These are phyloP conservation scores for Antheraea yamamai DNA, from an alignment of 2,888 invertebrate species.

Conservation along the genomic window DNA sequence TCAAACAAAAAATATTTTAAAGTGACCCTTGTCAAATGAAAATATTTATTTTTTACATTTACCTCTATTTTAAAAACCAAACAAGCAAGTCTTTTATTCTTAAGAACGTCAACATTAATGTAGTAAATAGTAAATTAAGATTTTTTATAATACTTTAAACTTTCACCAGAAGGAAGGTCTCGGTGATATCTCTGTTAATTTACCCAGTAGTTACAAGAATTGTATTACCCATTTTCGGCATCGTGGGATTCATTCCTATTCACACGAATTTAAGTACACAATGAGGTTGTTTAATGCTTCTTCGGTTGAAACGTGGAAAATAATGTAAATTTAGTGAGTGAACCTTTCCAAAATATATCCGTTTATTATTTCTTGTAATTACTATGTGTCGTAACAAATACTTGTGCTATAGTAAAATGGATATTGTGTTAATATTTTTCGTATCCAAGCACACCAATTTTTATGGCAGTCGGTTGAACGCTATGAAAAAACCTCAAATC, in stretches of 20 bases:
- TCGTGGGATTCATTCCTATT: slow-evolving; percentile 42
- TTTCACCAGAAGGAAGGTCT: not conserved
- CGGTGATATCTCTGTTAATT: not conserved
- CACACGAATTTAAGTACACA: slow-evolving; percentile 29
- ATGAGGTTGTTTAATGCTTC: slow-evolving; percentile 8
- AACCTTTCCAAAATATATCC: too few species aligned
- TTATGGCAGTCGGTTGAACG: too few species aligned
- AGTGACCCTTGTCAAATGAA: not conserved
- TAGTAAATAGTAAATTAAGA: slow-evolving; percentile 5
- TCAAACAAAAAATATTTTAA: not conserved
- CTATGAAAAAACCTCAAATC: too few species aligned
- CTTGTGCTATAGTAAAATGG: too few species aligned
- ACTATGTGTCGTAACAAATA: too few species aligned
- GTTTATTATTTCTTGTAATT: too few species aligned
- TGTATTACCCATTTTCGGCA: slow-evolving; percentile 36
- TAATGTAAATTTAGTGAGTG: not conserved
- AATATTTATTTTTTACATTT: not conserved
- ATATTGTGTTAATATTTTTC: too few species aligned
- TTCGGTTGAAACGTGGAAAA: slow-evolving; percentile 15
- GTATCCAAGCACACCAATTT: too few species aligned
- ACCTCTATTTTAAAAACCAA: not conserved
- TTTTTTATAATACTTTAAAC: not conserved
- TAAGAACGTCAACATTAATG: not conserved
- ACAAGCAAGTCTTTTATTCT: not conserved
- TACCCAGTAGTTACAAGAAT: not conserved